Conservation (phyloP, 2,888 invertebrate genomes). For the Lordiphosa andalusiaca region DNA sequence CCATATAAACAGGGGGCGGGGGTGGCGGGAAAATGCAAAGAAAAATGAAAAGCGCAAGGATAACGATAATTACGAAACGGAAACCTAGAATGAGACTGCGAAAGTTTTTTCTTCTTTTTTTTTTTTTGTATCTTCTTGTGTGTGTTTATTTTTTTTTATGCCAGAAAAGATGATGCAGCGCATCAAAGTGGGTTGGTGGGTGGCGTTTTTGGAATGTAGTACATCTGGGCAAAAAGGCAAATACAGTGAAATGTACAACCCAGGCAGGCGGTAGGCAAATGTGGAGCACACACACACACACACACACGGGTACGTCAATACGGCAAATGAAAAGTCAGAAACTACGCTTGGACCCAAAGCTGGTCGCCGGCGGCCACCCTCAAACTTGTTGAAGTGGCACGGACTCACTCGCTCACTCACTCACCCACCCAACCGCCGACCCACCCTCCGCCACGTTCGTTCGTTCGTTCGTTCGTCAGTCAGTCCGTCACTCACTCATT, state of each 20-base stretch:
- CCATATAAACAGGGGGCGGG: slow-evolving; percentile 54
- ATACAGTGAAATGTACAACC: slow-evolving; percentile 15
- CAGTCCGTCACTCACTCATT: slow-evolving; percentile 48
- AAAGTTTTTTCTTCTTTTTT: slow-evolving; percentile 65
- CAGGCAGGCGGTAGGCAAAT: slow-evolving; percentile 51
- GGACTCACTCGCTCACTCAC: slow-evolving; percentile 13
- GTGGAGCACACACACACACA: slow-evolving; percentile 49
- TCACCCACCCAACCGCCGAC: slow-evolving; percentile 17
- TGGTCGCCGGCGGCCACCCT: slow-evolving; percentile 27
- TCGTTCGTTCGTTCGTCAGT: slow-evolving; percentile 35
- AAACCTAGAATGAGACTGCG: slow-evolving; percentile 54
- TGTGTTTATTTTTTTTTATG: slow-evolving; percentile 29
- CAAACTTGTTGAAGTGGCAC: slow-evolving; percentile 59
- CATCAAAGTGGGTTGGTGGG: slow-evolving; percentile 38
- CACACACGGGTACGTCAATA: slow-evolving; percentile 33
- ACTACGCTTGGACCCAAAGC: slow-evolving; percentile 33
- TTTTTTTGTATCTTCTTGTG: slow-evolving; percentile 40
- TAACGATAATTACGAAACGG: slow-evolving; percentile 62
- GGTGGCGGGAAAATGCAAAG: slow-evolving; percentile 12
- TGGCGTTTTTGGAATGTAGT: slow-evolving; percentile 53
- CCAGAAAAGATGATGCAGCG: slow-evolving; percentile 31
- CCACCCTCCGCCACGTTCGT: slow-evolving; percentile 20
- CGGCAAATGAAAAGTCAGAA: slow-evolving; percentile 55
- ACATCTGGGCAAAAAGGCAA: slow-evolving; percentile 61
- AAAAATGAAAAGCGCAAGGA: slow-evolving; percentile 68